These are phyloP conservation scores for Tenthredo amoena DNA, from an alignment of 2,888 invertebrate genomes.

Conservation along the genomic window DNA sequence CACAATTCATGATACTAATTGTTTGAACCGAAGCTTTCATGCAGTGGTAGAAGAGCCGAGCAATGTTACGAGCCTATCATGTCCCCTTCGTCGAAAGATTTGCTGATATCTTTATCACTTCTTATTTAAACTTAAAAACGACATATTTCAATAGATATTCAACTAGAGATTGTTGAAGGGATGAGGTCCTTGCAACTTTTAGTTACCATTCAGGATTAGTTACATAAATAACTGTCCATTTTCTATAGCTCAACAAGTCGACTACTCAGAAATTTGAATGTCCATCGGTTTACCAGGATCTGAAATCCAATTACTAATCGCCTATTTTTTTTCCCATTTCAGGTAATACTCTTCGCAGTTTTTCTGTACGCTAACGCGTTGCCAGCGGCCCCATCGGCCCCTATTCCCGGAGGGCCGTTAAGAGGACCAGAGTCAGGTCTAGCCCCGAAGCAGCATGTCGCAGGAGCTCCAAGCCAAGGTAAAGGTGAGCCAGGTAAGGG, in stretches of 20 bases:
- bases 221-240: not conserved
- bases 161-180: too few relatives aligned
- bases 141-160: too few relatives aligned
- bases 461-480: not conserved
- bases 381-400: not conserved
- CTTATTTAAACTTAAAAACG: too few relatives aligned
- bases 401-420: not conserved
- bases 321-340: not conserved
- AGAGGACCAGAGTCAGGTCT: not conserved
- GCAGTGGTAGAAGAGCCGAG: not conserved
- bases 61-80: not conserved
- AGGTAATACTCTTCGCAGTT: constrained; percentile 18
- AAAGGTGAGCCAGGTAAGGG: not conserved
- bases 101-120: not conserved
- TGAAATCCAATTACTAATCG: not conserved
- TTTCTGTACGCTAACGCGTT: not conserved
- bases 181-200: not conserved
- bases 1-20: not conserved
- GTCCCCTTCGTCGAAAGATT: not conserved
- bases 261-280: not conserved
- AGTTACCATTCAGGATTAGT: not conserved
- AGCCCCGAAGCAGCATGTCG: not conserved
- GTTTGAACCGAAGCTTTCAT: not conserved
- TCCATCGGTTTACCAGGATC: not conserved
- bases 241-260: not conserved